Percentiles rank a stretch among this genome's conserved stretches.
Conservation (phyloP, 2,797 vertebrate species). For the Pyrocephalus nanus region DNA sequence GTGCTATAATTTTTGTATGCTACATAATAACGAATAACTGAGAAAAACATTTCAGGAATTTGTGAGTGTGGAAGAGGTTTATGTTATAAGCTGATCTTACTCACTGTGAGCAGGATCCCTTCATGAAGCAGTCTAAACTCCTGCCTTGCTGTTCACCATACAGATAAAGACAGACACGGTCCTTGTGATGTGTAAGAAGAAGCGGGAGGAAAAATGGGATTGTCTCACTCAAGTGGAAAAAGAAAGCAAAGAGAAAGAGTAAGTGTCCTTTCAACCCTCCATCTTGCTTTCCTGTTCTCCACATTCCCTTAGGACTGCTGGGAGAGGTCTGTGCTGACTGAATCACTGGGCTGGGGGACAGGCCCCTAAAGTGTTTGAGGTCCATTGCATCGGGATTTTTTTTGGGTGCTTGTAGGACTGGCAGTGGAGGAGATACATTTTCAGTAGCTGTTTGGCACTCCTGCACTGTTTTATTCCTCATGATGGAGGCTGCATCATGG, state of each 20-base stretch:
- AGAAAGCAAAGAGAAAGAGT: slow-evolving; percentile 96
- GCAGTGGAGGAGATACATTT: neutral
- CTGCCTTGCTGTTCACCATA: neutral
- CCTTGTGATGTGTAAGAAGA: slow-evolving; percentile 93
- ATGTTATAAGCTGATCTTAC: neutral
- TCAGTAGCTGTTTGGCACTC: neutral
- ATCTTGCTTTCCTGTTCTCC: neutral
- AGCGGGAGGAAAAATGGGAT: slow-evolving; percentile 89
- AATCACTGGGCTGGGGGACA: neutral
- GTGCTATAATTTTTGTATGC: rapidly evolving
- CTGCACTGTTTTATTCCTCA: neutral
- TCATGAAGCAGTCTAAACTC: neutral
- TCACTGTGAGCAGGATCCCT: neutral
- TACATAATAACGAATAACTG: neutral
- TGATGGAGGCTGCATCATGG: neutral
- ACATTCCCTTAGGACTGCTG: neutral
- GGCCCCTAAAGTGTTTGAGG: neutral
- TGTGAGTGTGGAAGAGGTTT: neutral
- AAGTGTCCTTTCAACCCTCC: slow-evolving; percentile 65
- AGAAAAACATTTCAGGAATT: neutral
- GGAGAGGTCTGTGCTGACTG: neutral
- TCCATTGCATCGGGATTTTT: neutral
- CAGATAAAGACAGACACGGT: slow-evolving; percentile 96
- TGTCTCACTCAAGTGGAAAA: slow-evolving; percentile 94
- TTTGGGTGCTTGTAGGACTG: neutral